Percentiles rank a stretch among this genome's conserved stretches.
Conservation (phyloP, 2,113 vertebrate genomes). For the Mixornis gularis region DNA sequence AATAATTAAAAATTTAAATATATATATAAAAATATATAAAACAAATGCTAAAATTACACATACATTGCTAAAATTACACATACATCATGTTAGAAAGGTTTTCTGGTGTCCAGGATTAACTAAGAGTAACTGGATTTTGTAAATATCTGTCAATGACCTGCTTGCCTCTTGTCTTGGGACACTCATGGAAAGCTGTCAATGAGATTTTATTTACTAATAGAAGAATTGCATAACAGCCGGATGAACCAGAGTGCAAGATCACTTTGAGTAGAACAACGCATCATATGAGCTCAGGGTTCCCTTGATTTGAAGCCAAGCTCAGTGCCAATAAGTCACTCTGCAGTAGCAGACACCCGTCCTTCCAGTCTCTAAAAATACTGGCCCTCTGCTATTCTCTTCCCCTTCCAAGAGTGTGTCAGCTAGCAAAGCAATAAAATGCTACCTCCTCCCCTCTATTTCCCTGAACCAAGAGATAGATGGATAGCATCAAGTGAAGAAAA, state of each 20-base stretch:
- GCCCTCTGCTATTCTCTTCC: neutral
- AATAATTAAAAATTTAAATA: neutral
- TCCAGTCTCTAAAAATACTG: neutral
- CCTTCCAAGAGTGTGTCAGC: neutral
- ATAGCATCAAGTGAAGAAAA: neutral
- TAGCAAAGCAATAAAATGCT: neutral
- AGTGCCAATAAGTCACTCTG: neutral
- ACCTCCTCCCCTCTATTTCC: neutral
- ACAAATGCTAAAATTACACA: neutral
- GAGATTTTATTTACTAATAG: constrained; percentile 5
- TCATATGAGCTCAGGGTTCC: neutral
- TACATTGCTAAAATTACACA: neutral
- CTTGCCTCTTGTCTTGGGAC: neutral
- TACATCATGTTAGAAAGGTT: neutral
- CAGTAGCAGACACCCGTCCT: neutral
- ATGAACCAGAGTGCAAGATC: neutral
- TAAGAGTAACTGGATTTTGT: neutral
- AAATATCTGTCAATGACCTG: neutral
- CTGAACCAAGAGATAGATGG: neutral
- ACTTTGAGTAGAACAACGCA: neutral
- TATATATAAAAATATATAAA: too few relatives aligned
- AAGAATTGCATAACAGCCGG: neutral
- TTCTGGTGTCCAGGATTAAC: neutral
- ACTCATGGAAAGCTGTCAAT: neutral
- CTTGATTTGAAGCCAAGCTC: neutral